These are phyloP conservation scores for Neodiprion virginianus DNA, from an alignment of 1,140 invertebrate genomes.

Conservation along the genomic window DNA sequence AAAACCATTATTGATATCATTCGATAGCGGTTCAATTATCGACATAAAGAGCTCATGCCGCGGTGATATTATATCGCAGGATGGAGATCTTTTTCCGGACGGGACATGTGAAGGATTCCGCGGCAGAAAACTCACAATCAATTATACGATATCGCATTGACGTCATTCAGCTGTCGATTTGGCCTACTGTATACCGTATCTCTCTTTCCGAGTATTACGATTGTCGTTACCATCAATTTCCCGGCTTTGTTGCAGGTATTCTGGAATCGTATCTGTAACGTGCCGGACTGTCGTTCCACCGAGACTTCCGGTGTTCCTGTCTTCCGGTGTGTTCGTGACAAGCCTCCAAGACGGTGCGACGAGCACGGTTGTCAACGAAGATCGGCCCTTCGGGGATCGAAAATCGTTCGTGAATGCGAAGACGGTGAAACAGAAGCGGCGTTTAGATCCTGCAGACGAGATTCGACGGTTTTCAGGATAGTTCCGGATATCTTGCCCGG, in stretches of 20 bases:
- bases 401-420: conserved; percentile 7
- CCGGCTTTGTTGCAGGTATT: background rate
- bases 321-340: conserved; percentile 30
- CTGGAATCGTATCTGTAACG: background rate
- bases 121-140: conserved; percentile 1
- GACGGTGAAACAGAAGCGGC: conserved; percentile 15
- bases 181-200: background rate
- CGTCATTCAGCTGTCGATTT: background rate
- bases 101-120: background rate
- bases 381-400: conserved; percentile 12
- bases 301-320: conserved; percentile 27
- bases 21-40: conserved; percentile 11
- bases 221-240: background rate
- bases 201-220: background rate
- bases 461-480: background rate
- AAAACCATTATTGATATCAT: conserved; percentile 8
- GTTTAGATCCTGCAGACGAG: conserved; percentile 10
- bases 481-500: background rate
- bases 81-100: conserved; percentile 6
- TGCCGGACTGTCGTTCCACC: conserved; percentile 17
- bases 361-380: conserved; percentile 11
- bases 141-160: conserved; percentile 9
- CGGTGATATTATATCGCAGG: background rate
- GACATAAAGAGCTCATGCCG: background rate
- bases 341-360: conserved; percentile 27